These are phyloP conservation scores for Xestobium rufovillosum DNA, from an alignment of 2,888 invertebrate species.

Conservation along the genomic window DNA sequence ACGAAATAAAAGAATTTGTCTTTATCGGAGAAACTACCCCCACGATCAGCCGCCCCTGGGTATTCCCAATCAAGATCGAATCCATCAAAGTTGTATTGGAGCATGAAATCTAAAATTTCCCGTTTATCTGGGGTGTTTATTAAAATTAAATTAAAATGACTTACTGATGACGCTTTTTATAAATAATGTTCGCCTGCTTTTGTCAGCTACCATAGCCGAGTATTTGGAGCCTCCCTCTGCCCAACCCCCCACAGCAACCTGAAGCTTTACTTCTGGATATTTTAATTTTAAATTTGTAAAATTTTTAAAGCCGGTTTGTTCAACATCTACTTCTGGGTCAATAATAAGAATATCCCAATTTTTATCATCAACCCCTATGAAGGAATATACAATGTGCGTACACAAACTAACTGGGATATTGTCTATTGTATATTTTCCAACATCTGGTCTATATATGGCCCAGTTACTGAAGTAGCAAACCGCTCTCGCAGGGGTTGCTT, in stretches of 20 bases:
- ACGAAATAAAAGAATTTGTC: conserved; percentile 75
- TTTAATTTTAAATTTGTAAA: conserved; percentile 66
- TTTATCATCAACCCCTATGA: conserved; percentile 75
- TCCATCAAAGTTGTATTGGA: conserved; percentile 73
- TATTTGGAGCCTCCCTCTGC: conserved; percentile 85
- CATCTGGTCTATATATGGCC: conserved; percentile 78
- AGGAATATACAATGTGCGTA: conserved; percentile 83
- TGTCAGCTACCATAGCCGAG: conserved; percentile 69
- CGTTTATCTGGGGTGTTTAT: too few species aligned
- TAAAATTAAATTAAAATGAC: conserved; percentile 14
- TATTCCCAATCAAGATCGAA: conserved; percentile 90
- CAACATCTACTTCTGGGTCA: conserved; percentile 75
- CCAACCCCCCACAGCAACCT: conserved; percentile 85
- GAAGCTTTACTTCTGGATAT: conserved; percentile 66
- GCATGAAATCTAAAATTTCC: conserved; percentile 62
- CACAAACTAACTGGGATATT: conserved; percentile 77
- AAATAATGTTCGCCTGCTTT: conserved; percentile 60
- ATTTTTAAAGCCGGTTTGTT: conserved; percentile 67
- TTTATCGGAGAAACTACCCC: conserved; percentile 77
- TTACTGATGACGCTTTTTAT: conserved; percentile 67
- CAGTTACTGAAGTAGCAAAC: conserved; percentile 69
- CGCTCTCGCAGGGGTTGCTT: conserved; percentile 38
- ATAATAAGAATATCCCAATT: conserved; percentile 70
- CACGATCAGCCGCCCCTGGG: conserved; percentile 80
- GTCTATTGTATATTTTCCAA: conserved; percentile 75